Evolutionary conservation across 2,888 invertebrate genomes (phyloP), one percentile per base, ranked within the genome.

Genomic region (Chrysodeixis includens): DNA sequence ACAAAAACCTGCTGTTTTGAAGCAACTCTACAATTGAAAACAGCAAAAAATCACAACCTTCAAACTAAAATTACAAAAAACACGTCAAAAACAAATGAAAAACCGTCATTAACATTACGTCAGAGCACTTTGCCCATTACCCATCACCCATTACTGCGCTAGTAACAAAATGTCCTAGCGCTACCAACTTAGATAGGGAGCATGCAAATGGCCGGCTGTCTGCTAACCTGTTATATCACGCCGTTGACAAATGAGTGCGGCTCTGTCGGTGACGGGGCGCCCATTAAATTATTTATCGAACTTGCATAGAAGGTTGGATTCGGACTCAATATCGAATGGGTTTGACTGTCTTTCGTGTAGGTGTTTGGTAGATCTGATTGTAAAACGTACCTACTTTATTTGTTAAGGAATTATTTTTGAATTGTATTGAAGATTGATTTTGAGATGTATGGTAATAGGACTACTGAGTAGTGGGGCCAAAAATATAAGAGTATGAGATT

Each of bases 191-290:
- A 71, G 67, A 74, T 78, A 76, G 65, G 67, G 65, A n/a, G 75
- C 66, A 79, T 83, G 84, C 80, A 81, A 83, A 83, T 81, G 76
- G 75, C 74, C 62, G 60, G 58, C 74, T 71, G 79, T 69, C 81
- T 77, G 75, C 78, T 78, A 83, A 81, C 84, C 84, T 84, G 88
- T 82, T 85, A 84, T 74, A 78, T 81, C 83, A 78, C 80, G 68
- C 75, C 78, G 85, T 86, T 90, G 90, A 90, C 89, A 89, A 90
- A 90, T 89, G 89, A 89, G 81, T 74, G 79, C 64, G 81, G 81
- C 75, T 70, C 85, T 88, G 89, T 56, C 67, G 61, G 74, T 86
- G 89, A 88, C 90, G 88, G 84, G 72, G 61, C 69, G 76, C 71
- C 72, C 76, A 71, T 82, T 86, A 84, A 82, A 84, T 86, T 87